Conservation (phyloP, 1,140 invertebrate genomes). For the Bombus breviceps region DNA sequence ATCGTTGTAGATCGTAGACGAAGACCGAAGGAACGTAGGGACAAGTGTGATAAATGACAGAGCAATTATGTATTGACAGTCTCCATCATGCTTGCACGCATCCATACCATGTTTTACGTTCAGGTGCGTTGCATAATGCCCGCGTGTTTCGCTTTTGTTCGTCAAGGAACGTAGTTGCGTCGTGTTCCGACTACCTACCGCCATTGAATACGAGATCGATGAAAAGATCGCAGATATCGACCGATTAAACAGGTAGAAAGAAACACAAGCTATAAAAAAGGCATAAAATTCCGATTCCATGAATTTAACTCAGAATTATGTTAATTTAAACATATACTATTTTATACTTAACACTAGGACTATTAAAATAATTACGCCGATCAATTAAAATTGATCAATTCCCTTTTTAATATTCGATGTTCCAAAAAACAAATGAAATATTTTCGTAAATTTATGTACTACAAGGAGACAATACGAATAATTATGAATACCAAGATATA, state of each 20-base stretch:
- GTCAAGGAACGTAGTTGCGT: background rate
- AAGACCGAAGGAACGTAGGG: slow-evolving; percentile 35
- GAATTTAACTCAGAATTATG: background rate
- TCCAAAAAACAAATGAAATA: no score
- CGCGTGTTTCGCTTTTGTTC: slow-evolving; percentile 22
- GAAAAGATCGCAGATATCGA: background rate
- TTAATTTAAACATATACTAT: background rate
- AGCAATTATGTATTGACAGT: slow-evolving; percentile 69
- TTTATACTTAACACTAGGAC: background rate
- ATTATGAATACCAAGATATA: background rate
- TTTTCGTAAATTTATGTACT: no score
- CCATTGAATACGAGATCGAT: slow-evolving; percentile 14
- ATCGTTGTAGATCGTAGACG: slow-evolving; percentile 15
- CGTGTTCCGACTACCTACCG: slow-evolving; percentile 10
- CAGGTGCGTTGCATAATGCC: slow-evolving; percentile 4
- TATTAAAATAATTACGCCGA: no score
- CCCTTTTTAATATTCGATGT: no score
- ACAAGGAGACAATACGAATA: background rate
- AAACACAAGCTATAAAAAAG: background rate
- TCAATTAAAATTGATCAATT: no score
- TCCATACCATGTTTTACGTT: background rate
- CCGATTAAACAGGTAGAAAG: background rate
- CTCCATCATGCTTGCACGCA: background rate
- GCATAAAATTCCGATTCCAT: background rate
- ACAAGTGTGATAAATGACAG: slow-evolving; percentile 59